Conservation (phyloP, 2,888 invertebrate species). For the Stictocephala bisonia region DNA sequence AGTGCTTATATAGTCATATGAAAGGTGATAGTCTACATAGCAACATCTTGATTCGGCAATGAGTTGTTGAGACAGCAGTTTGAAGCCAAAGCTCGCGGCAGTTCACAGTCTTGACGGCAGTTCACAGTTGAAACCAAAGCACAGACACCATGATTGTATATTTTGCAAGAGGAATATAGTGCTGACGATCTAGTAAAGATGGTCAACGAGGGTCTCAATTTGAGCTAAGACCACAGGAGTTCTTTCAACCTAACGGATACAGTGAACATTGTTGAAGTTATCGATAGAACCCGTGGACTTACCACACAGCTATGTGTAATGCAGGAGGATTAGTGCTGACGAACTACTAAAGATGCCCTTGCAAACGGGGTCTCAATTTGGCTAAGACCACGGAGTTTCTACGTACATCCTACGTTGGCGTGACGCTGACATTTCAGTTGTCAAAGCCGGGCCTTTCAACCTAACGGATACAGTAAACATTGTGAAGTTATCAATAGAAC, state of each 20-base stretch:
- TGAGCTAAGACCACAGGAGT: background rate
- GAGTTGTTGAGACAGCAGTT: constrained; percentile 10
- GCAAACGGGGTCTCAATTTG: background rate
- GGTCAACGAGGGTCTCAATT: background rate
- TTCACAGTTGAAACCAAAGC: too few relatives aligned
- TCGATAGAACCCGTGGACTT: background rate
- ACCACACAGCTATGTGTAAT: too few relatives aligned
- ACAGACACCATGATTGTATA: too few relatives aligned
- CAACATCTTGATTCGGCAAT: background rate
- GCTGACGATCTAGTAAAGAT: background rate
- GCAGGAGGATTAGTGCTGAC: background rate
- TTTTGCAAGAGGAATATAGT: too few relatives aligned
- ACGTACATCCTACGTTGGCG: background rate
- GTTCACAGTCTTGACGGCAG: too few relatives aligned
- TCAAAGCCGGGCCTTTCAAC: too few relatives aligned
- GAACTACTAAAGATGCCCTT: background rate
- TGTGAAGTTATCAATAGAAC: background rate
- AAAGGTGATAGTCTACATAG: background rate
- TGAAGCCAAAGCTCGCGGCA: too few relatives aligned
- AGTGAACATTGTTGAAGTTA: background rate
- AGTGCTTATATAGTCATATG: background rate
- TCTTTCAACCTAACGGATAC: background rate
- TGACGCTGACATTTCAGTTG: too few relatives aligned
- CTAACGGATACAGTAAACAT: background rate
- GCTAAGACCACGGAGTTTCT: background rate